Conservation (phyloP, 37 sponge, comb jelly and placozoan genomes). For the Aphrocallistes beatrix region DNA sequence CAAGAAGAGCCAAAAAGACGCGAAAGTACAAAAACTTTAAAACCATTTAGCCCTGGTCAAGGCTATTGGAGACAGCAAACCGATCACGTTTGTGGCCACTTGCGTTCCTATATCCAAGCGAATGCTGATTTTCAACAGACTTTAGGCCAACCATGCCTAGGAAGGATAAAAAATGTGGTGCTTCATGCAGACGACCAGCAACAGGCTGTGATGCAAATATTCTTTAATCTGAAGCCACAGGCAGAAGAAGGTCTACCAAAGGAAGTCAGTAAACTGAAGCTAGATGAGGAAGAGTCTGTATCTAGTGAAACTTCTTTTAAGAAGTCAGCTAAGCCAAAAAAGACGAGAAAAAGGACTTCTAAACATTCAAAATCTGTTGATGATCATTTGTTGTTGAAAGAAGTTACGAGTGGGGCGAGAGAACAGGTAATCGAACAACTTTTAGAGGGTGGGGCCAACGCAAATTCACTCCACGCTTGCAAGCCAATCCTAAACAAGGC, state of each 20-base stretch:
- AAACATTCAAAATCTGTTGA: neutral
- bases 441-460: neutral
- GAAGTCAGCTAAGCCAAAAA: neutral
- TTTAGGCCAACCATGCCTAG: neutral
- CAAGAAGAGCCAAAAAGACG: neutral
- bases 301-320: neutral
- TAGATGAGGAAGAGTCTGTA: neutral
- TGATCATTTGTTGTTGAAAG: neutral
- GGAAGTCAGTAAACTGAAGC: neutral
- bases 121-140: constrained; percentile 2
- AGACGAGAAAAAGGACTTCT: neutral
- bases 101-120: neutral
- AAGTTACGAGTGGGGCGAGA: neutral
- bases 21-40: neutral
- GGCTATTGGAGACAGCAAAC: constrained; percentile 9
- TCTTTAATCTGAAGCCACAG: neutral
- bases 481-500: constrained; percentile 14
- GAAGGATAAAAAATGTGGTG: neutral
- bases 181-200: constrained; percentile 13
- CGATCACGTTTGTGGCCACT: neutral
- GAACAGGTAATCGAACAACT: neutral
- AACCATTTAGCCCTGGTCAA: neutral
- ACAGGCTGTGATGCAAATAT: neutral
- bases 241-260: neutral
- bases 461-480: neutral